A percentile compares a stretch with the other conserved stretches of the same genome.
phyloP scores from a whole-genome alignment of 2,113 vertebrate species.

The Dicaeum eximium region DNA sequence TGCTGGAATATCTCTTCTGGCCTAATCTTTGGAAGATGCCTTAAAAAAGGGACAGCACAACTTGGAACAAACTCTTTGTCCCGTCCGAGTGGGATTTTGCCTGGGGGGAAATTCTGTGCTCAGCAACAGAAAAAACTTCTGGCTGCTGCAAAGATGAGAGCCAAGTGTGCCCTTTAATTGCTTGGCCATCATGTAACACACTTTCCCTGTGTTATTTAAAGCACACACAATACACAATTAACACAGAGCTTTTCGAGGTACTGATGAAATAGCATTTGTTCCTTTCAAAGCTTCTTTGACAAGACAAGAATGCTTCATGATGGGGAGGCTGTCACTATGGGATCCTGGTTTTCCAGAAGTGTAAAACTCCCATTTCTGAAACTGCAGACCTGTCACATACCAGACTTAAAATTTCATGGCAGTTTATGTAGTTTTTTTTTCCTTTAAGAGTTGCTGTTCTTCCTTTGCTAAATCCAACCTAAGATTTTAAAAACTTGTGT shows the following conservation, averaged over 20 bases:
- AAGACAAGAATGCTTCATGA: not conserved
- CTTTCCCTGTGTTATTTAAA: constrained; percentile 13
- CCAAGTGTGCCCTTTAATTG: not conserved
- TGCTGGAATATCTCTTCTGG: not conserved
- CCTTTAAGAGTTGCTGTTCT: not conserved
- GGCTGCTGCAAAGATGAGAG: not conserved
- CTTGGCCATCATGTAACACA: not conserved
- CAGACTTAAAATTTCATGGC: not conserved
- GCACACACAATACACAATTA: not conserved
- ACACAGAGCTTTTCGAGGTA: not conserved
- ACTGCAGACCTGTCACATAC: not conserved
- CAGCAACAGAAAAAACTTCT: not conserved
- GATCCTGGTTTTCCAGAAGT: not conserved
- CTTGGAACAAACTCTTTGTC: not conserved
- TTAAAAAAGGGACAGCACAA: not conserved
- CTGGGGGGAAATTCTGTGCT: not conserved
- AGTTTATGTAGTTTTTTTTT: not conserved
- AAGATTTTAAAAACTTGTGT: not conserved
- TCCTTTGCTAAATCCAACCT: not conserved
- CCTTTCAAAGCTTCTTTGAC: constrained; percentile 19
- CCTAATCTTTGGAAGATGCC: not conserved
- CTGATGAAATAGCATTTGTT: constrained; percentile 11
- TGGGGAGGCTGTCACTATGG: not conserved
- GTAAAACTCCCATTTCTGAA: not conserved
- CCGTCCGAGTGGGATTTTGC: not conserved